A percentile compares a stretch with the other conserved stretches of the same genome.
These are phyloP conservation scores for Baryphthengus martii DNA, from an alignment of 2,113 vertebrate species.

Conservation along the genomic window DNA sequence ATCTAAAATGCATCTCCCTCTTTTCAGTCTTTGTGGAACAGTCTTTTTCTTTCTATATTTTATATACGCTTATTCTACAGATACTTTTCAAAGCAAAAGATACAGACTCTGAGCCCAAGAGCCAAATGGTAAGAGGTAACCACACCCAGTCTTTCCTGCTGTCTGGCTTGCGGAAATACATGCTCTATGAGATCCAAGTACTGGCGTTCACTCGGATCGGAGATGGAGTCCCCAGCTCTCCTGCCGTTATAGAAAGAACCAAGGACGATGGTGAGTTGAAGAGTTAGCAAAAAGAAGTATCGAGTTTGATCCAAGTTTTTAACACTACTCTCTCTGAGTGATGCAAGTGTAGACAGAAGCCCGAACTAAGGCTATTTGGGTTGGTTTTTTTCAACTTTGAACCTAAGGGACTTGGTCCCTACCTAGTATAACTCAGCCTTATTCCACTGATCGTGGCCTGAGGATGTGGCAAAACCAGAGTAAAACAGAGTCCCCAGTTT, in stretches of 20 bases:
- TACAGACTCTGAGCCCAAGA: slow-evolving; percentile 71
- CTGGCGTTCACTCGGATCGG: slow-evolving; percentile 88
- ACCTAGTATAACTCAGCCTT: neutral
- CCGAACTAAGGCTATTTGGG: neutral
- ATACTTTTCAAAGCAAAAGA: slow-evolving; percentile 81
- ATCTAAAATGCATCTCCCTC: neutral
- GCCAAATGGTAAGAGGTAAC: slow-evolving; percentile 81
- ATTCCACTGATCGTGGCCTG: neutral
- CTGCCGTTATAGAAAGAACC: slow-evolving; percentile 79
- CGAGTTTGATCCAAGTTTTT: neutral
- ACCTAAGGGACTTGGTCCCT: neutral
- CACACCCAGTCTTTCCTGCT: slow-evolving; percentile 80
- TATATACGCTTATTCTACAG: slow-evolving; percentile 45
- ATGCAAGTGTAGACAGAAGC: neutral
- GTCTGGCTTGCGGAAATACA: slow-evolving; percentile 79
- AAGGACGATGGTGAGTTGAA: slow-evolving; percentile 86
- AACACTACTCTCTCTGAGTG: neutral
- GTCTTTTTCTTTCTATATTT: neutral
- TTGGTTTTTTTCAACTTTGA: neutral
- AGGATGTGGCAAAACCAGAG: neutral
- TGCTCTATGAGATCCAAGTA: slow-evolving; percentile 85
- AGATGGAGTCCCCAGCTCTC: slow-evolving; percentile 83
- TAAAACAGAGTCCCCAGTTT: neutral
- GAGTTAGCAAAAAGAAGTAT: neutral
- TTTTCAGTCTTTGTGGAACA: neutral